phyloP scores from a whole-genome alignment of 2,113 vertebrate genomes.

The Lutjanus erythropterus region DNA sequence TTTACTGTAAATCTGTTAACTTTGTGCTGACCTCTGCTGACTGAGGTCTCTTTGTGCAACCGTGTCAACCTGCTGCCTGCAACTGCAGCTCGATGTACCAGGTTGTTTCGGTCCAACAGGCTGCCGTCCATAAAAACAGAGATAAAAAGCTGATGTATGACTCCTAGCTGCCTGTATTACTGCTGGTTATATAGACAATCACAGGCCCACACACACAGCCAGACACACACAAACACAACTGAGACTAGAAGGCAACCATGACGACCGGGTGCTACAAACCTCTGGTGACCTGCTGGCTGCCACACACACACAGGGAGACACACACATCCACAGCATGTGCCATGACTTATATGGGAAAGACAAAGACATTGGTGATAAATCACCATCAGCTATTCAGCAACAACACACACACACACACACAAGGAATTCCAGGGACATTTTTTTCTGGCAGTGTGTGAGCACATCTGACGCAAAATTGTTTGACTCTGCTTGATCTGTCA shows the following conservation, averaged over 20 bases:
- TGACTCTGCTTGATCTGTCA: conserved; percentile 70
- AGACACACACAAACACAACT: conserved; percentile 35
- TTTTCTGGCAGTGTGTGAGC: conserved; percentile 44
- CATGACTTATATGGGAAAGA: conserved; percentile 68
- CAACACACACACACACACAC: conserved; percentile 18
- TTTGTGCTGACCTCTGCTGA: conserved; percentile 78
- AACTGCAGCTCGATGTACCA: conserved; percentile 14
- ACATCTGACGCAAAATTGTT: conserved; percentile 68
- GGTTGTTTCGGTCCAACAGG: background rate
- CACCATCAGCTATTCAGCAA: conserved; percentile 42
- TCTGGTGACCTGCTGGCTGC: conserved; percentile 37
- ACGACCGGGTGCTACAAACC: conserved; percentile 47
- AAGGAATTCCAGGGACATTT: conserved; percentile 25
- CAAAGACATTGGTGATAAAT: conserved; percentile 72
- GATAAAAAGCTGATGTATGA: conserved; percentile 13
- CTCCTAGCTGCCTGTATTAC: conserved; percentile 24
- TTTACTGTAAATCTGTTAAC: conserved; percentile 48
- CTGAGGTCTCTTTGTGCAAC: conserved; percentile 68
- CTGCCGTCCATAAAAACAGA: conserved; percentile 16
- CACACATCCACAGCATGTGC: conserved; percentile 2
- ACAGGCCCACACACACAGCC: conserved; percentile 37
- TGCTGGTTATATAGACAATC: conserved; percentile 26
- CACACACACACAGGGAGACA: conserved; percentile 44
- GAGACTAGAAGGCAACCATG: conserved; percentile 58
- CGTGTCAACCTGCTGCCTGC: conserved; percentile 14